Percentiles rank a stretch among this genome's conserved stretches.
These are phyloP conservation scores for Podargus strigoides DNA, from an alignment of 2,797 vertebrate genomes.

Conservation along the genomic window DNA sequence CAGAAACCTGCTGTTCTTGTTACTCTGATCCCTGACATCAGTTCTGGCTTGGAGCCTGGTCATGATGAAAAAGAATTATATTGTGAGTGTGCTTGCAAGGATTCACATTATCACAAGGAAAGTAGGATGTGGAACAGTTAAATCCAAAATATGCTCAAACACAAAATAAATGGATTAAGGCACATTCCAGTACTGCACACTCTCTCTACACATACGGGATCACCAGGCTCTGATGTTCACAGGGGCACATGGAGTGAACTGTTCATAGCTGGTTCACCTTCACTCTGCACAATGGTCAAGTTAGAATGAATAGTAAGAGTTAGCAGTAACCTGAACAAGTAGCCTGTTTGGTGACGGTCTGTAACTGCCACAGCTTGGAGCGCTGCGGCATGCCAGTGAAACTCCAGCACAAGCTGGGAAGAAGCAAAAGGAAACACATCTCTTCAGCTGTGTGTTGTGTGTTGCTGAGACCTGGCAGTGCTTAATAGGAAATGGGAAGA, in stretches of 20 bases:
- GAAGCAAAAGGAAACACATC: neutral
- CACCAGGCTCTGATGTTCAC: neutral
- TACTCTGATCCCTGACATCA: neutral
- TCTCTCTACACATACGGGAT: rapidly evolving
- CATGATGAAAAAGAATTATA: neutral
- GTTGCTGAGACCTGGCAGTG: neutral
- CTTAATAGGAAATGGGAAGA: neutral
- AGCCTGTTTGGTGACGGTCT: neutral
- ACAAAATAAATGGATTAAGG: neutral
- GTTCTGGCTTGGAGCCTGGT: neutral
- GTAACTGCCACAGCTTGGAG: neutral
- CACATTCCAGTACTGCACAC: rapidly evolving
- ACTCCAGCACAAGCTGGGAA: neutral
- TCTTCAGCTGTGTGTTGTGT: rapidly evolving
- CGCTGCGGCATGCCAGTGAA: neutral
- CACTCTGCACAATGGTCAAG: neutral
- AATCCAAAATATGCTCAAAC: neutral
- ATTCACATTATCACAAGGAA: neutral
- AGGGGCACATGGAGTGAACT: neutral
- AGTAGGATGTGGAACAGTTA: neutral
- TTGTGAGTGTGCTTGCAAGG: neutral
- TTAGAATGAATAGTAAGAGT: neutral
- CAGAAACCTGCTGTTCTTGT: neutral
- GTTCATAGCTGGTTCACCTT: neutral
- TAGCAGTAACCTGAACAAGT: neutral